These are phyloP conservation scores for Oncopodura yosiiana DNA, from an alignment of 1,140 invertebrate genomes.

Conservation along the genomic window DNA sequence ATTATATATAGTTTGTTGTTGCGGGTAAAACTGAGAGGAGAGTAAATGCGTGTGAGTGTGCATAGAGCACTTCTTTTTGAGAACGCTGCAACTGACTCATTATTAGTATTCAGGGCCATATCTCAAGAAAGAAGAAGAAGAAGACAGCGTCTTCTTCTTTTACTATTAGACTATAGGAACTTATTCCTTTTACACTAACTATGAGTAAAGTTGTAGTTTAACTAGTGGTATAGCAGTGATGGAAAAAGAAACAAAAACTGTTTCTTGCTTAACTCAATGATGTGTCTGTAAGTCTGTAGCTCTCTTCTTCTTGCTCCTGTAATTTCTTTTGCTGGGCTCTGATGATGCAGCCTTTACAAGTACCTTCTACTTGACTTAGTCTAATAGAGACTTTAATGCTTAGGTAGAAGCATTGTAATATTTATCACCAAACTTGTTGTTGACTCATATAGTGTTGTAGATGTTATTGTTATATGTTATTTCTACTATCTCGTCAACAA, in stretches of 20 bases:
- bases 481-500: too few species aligned
- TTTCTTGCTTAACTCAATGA: too few species aligned
- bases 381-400: neutral
- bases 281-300: too few species aligned
- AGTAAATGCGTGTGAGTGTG: neutral
- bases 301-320: too few species aligned
- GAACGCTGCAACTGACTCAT: conserved; percentile 1
- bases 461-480: too few species aligned
- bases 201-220: too few species aligned
- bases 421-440: neutral
- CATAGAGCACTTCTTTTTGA: conserved; percentile 2
- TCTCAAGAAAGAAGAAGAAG: conserved; percentile 7
- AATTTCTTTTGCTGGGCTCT: too few species aligned
- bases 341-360: neutral
- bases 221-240: too few species aligned
- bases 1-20: neutral
- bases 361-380: neutral
- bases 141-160: neutral
- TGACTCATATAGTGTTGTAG: too few species aligned
- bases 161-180: neutral
- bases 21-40: neutral
- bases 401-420: neutral
- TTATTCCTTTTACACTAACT: too few species aligned
- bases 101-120: conserved; percentile 12
- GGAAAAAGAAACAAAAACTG: too few species aligned